phyloP scores from a whole-genome alignment of 2,888 invertebrate species.

The Amphipoea oculea region DNA sequence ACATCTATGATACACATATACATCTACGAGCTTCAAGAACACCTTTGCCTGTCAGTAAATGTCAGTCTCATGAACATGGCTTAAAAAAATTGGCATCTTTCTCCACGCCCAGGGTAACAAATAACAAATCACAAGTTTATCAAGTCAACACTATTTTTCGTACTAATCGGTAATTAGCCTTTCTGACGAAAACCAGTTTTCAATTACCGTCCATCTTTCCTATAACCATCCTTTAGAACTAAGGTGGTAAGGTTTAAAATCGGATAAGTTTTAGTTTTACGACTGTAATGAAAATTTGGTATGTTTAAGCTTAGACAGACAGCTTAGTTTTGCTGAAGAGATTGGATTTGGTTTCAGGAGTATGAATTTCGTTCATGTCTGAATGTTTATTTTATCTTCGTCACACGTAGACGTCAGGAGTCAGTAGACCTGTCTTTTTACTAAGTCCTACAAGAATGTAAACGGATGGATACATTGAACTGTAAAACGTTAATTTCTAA shows the following conservation, averaged over 20 bases:
- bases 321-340: slow-evolving; percentile 47
- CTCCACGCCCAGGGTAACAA: slow-evolving; percentile 20
- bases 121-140: slow-evolving; percentile 49
- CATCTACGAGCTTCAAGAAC: slow-evolving; percentile 8
- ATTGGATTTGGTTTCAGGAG: slow-evolving; percentile 43
- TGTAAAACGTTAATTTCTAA: neutral
- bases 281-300: neutral
- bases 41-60: slow-evolving; percentile 24
- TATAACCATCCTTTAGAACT: neutral
- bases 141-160: slow-evolving; percentile 45
- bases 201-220: neutral
- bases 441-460: neutral
- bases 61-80: slow-evolving; percentile 19
- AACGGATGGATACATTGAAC: neutral
- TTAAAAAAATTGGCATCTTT: slow-evolving; percentile 46
- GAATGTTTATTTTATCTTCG: slow-evolving; percentile 43
- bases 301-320: slow-evolving; percentile 37
- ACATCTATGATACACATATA: neutral
- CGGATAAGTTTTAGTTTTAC: slow-evolving; percentile 1
- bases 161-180: slow-evolving; percentile 60
- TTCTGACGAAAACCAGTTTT: slow-evolving; percentile 17
- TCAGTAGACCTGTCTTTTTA: slow-evolving; percentile 29
- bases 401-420: slow-evolving; percentile 20
- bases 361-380: slow-evolving; percentile 34
- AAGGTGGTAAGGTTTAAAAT: slow-evolving; percentile 9